phyloP scores from a whole-genome alignment of 1,140 invertebrate genomes.

The Drosophila auraria region DNA sequence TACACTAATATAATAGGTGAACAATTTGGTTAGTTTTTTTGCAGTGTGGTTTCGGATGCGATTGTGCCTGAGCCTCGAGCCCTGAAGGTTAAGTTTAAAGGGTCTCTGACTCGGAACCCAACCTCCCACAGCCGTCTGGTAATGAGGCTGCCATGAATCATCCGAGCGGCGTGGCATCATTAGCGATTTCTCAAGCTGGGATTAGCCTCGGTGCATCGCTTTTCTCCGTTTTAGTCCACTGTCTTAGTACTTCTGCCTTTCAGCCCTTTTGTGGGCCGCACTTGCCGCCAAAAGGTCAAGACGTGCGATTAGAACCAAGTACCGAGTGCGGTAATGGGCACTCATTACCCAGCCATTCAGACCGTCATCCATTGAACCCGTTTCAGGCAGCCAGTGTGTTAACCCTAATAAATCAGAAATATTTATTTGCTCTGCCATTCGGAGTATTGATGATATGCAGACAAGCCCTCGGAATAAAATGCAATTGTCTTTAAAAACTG shows the following conservation, averaged over 20 bases:
- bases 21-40: no score
- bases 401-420: slow-evolving; percentile 45
- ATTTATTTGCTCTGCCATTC: slow-evolving; percentile 3
- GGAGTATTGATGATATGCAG: slow-evolving; percentile 8
- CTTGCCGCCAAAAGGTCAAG: slow-evolving; percentile 28
- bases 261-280: slow-evolving; percentile 15
- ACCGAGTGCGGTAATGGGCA: slow-evolving; percentile 8
- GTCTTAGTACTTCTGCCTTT: slow-evolving; percentile 6
- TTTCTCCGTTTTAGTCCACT: background rate
- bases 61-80: slow-evolving; percentile 14
- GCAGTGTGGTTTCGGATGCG: background rate
- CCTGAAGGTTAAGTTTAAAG: slow-evolving; percentile 72
- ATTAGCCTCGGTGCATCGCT: slow-evolving; percentile 42
- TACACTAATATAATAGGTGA: no score
- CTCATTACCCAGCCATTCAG: slow-evolving; percentile 23
- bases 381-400: slow-evolving; percentile 12
- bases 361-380: slow-evolving; percentile 13
- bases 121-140: slow-evolving; percentile 27
- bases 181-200: slow-evolving; percentile 41
- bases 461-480: slow-evolving; percentile 32
- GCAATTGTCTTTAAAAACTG: slow-evolving; percentile 37
- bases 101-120: slow-evolving; percentile 58
- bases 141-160: slow-evolving; percentile 53
- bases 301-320: slow-evolving; percentile 23
- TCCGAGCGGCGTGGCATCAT: slow-evolving; percentile 47